Evolutionary conservation across 2,113 vertebrate species (phyloP).

Genomic region (Gymnocephalus cernua): DNA sequence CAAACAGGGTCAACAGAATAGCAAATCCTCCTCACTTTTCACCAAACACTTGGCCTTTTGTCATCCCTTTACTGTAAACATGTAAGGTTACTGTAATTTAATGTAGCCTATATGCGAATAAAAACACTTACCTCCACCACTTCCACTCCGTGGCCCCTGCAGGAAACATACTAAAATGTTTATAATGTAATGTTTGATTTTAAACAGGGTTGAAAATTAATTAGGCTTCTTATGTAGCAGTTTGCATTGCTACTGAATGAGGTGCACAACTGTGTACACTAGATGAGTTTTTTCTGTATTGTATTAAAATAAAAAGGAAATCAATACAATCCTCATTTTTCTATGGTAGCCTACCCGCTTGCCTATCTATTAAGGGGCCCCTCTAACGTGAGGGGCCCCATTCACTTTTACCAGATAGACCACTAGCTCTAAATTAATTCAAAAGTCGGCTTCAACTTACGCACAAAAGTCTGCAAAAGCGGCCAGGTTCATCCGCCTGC

Average conservation of each 20-base stretch:
- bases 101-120: neutral
- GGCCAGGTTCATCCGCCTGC: conserved; percentile 79
- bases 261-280: neutral
- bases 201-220: neutral
- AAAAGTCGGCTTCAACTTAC: conserved; percentile 65
- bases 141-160: conserved; percentile 80
- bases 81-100: neutral
- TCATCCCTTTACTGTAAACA: neutral
- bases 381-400: neutral
- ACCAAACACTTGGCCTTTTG: neutral
- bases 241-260: neutral
- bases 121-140: conserved; percentile 80
- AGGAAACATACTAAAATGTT: conserved; percentile 2
- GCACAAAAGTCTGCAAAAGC: conserved; percentile 80
- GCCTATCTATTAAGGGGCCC: neutral
- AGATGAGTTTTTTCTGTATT: too few species aligned
- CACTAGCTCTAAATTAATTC: neutral
- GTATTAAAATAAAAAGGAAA: neutral
- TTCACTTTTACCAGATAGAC: neutral
- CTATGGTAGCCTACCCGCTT: neutral
- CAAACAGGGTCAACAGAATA: neutral
- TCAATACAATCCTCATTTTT: neutral
- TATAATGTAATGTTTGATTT: neutral
- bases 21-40: neutral
- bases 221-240: neutral